A percentile compares a stretch with the other conserved stretches of the same genome.
Conservation (phyloP, 2,113 vertebrate species). For the Colius striatus region DNA sequence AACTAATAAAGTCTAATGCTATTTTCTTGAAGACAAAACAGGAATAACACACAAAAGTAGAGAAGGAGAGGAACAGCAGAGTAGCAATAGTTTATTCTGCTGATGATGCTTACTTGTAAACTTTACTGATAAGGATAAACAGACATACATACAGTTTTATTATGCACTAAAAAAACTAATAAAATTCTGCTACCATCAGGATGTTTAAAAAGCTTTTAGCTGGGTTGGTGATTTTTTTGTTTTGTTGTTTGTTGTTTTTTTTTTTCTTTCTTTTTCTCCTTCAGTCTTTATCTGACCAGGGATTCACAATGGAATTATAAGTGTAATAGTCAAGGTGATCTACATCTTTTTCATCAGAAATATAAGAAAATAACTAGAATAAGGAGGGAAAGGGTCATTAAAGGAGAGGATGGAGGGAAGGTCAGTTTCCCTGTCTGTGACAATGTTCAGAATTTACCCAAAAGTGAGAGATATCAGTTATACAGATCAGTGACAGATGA, state of each 20-base stretch:
- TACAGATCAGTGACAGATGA: not conserved
- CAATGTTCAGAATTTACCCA: not conserved
- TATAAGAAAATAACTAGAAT: not conserved
- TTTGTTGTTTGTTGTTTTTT: rapidly evolving
- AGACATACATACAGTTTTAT: not conserved
- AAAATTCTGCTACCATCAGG: not conserved
- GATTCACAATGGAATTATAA: not conserved
- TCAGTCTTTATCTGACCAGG: not conserved
- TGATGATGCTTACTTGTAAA: not conserved
- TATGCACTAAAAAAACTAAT: not conserved
- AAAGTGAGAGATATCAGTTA: not conserved
- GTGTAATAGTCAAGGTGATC: not conserved
- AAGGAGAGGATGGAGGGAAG: not conserved
- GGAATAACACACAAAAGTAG: not conserved
- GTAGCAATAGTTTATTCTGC: not conserved
- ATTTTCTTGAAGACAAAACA: slow-evolving; percentile 21
- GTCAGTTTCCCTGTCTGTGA: not conserved
- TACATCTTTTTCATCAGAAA: not conserved
- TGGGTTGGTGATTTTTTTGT: not conserved
- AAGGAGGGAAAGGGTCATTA: not conserved
- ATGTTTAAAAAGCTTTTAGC: slow-evolving; percentile 19
- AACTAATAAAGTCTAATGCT: slow-evolving; percentile 16
- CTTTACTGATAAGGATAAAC: not conserved
- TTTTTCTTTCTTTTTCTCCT: not conserved
- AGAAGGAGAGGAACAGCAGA: not conserved